Evolutionary conservation across 2,113 vertebrate genomes (phyloP).

Genomic region (Megaceryle maxima): DNA sequence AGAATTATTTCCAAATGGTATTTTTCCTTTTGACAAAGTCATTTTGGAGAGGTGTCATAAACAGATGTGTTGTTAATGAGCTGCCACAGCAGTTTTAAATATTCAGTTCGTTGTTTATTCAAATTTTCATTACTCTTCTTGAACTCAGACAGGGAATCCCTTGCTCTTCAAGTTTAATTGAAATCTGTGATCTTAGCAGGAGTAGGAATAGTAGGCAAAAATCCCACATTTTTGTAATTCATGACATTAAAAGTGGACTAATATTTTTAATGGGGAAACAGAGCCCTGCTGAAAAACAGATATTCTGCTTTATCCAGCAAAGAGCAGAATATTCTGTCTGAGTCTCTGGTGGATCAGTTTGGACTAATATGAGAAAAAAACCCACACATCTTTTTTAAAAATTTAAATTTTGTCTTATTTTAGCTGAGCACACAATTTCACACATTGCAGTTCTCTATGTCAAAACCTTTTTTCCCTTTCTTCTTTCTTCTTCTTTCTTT

Average conservation of each 20-base stretch:
- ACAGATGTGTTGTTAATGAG: neutral
- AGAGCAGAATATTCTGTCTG: neutral
- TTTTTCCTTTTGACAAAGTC: neutral
- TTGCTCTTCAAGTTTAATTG: neutral
- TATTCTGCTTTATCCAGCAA: neutral
- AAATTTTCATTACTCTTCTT: neutral
- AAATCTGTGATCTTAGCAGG: neutral
- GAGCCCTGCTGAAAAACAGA: neutral
- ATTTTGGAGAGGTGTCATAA: neutral
- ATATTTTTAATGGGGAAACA: neutral
- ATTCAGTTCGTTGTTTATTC: neutral
- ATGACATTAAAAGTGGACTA: neutral
- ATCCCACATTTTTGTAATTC: neutral
- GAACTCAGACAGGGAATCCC: neutral
- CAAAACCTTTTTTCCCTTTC: neutral
- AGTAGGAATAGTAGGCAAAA: neutral
- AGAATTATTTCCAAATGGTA: neutral
- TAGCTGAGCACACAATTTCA: neutral
- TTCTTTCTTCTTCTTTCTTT: neutral
- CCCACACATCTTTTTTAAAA: neutral
- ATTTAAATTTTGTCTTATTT: neutral
- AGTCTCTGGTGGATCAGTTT: neutral
- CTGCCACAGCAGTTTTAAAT: neutral
- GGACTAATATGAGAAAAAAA: neutral
- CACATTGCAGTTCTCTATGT: neutral